A percentile compares a stretch with the other conserved stretches of the same genome.
Evolutionary conservation across 2,113 vertebrate genomes (phyloP).

Genomic region (Spermophilus dauricus): DNA sequence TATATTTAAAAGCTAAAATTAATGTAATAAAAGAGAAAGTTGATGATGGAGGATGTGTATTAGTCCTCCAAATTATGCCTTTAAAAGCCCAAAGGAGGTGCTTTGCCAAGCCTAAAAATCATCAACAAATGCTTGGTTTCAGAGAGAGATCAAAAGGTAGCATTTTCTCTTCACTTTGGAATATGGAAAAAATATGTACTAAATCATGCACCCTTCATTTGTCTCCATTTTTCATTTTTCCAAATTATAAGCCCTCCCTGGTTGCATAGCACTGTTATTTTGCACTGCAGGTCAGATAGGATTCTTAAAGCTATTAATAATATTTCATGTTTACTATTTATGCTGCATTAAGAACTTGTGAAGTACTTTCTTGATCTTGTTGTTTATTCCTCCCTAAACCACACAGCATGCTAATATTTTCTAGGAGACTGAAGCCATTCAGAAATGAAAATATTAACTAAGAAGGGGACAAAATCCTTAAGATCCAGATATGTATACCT

Average conservation of each 20-base stretch:
- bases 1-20: constrained; percentile 45
- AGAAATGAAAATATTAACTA: constrained; percentile 17
- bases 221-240: neutral
- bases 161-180: neutral
- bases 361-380: neutral
- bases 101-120: constrained; percentile 20
- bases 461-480: neutral
- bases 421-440: neutral
- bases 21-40: neutral
- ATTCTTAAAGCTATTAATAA: neutral
- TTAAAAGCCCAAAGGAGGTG: neutral
- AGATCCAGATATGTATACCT: neutral
- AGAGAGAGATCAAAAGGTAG: neutral
- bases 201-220: neutral
- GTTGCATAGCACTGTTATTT: neutral
- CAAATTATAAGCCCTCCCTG: neutral
- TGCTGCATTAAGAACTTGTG: neutral
- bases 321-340: neutral
- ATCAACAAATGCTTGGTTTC: neutral
- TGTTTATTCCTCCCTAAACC: neutral
- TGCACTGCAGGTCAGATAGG: neutral
- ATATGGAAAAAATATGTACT: neutral
- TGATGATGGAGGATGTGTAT: neutral
- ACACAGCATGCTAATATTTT: neutral
- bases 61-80: neutral